phyloP scores from a whole-genome alignment of 2,113 vertebrate species.

The Daboia siamensis region DNA sequence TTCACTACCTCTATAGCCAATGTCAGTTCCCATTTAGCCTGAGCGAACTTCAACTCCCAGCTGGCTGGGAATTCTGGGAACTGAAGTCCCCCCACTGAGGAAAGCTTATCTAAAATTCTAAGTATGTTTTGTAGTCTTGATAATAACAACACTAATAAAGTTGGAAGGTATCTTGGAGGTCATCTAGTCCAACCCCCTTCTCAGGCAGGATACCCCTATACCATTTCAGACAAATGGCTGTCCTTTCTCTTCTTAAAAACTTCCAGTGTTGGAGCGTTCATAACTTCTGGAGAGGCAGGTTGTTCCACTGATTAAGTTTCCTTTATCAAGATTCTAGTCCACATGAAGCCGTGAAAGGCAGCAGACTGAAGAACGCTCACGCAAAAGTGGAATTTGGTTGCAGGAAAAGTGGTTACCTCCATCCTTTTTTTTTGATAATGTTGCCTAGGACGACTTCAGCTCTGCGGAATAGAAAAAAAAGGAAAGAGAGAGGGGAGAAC shows the following conservation, averaged over 20 bases:
- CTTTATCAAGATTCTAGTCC: background rate
- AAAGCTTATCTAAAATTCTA: background rate
- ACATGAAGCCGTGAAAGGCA: background rate
- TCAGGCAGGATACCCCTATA: too few relatives aligned
- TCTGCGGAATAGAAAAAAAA: slow-evolving; percentile 58
- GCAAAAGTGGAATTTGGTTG: background rate
- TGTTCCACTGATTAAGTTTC: too few relatives aligned
- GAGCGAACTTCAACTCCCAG: background rate
- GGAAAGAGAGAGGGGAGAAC: background rate
- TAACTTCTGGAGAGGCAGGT: too few relatives aligned
- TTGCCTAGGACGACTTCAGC: slow-evolving; percentile 93
- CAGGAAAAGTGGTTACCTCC: slow-evolving; percentile 78
- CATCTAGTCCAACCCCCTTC: too few relatives aligned
- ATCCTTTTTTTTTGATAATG: slow-evolving; percentile 99
- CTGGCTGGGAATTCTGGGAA: background rate
- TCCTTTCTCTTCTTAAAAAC: too few relatives aligned
- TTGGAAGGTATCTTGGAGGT: too few relatives aligned
- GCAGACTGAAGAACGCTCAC: background rate
- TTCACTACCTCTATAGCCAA: background rate
- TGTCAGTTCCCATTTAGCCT: background rate
- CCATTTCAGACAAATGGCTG: too few relatives aligned
- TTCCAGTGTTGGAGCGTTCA: too few relatives aligned
- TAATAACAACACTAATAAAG: background rate
- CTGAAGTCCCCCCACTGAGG: background rate
- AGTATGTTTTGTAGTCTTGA: background rate